Percentiles rank a stretch among this genome's conserved stretches.
Evolutionary conservation across 2,888 invertebrate species (phyloP).

Genomic region (Iphiclides podalirius): DNA sequence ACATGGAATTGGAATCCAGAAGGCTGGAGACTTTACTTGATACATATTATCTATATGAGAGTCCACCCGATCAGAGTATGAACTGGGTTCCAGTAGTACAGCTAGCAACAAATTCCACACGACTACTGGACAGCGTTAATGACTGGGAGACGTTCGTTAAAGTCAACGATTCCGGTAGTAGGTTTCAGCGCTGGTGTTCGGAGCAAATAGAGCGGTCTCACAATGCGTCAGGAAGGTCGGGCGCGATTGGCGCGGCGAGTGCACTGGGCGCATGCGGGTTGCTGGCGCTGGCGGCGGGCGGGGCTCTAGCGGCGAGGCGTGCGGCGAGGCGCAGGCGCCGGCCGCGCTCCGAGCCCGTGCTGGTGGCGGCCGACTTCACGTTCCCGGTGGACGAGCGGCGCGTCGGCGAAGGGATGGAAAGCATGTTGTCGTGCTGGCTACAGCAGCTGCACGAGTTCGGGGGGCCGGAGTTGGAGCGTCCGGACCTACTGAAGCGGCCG

Average conservation of each 20-base stretch:
- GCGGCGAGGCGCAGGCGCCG: slow-evolving; percentile 27
- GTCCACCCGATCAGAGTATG: slow-evolving; percentile 15
- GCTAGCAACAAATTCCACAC: slow-evolving; percentile 33
- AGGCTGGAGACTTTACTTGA: slow-evolving; percentile 29
- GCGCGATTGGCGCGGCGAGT: slow-evolving; percentile 25
- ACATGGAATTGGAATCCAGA: slow-evolving; percentile 23
- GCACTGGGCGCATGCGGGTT: slow-evolving; percentile 27
- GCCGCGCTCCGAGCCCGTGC: slow-evolving; percentile 40
- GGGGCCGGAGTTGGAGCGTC: slow-evolving; percentile 90
- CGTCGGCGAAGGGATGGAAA: slow-evolving; percentile 87
- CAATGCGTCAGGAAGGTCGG: slow-evolving; percentile 12
- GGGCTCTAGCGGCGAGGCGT: slow-evolving; percentile 24
- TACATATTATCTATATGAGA: slow-evolving; percentile 41
- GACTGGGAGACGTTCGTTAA: slow-evolving; percentile 38
- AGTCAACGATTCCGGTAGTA: slow-evolving; percentile 32
- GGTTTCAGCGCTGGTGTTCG: slow-evolving; percentile 28
- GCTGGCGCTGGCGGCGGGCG: slow-evolving; percentile 26
- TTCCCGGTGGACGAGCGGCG: slow-evolving; percentile 54
- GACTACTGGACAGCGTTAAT: slow-evolving; percentile 33
- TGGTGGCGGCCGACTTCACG: slow-evolving; percentile 43
- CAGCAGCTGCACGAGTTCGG: slow-evolving; percentile 92
- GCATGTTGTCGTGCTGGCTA: slow-evolving; percentile 89
- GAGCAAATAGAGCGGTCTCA: slow-evolving; percentile 24
- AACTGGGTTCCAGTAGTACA: slow-evolving; percentile 40
- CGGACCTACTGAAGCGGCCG: slow-evolving; percentile 89